phyloP scores from a whole-genome alignment of 2,888 invertebrate species.

The Drosophila prostipennis region DNA sequence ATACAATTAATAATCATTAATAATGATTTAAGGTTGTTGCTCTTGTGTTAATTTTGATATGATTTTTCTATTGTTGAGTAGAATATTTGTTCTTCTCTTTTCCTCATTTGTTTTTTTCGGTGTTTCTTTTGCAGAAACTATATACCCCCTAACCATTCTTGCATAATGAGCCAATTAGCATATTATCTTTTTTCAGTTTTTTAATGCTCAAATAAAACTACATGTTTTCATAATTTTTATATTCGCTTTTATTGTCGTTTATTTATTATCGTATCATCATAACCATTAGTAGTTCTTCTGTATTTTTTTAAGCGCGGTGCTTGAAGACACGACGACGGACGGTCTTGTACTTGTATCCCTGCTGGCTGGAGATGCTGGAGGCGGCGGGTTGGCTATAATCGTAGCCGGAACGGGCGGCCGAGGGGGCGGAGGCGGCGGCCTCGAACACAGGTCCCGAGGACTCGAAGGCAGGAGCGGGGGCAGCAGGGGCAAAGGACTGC shows the following conservation, averaged over 20 bases:
- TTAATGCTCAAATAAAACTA: conserved; percentile 14
- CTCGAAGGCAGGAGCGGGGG: conserved; percentile 56
- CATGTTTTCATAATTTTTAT: conserved; percentile 19
- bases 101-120: conserved; percentile 1
- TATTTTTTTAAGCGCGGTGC: conserved; percentile 59
- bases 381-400: conserved; percentile 47
- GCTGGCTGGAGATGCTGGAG: conserved; percentile 17
- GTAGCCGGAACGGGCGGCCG: conserved; percentile 54
- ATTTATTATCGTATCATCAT: conserved; percentile 5
- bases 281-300: background rate
- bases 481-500: conserved; percentile 38
- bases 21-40: conserved; percentile 15
- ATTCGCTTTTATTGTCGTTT: conserved; percentile 36
- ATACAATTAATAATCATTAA: conserved; percentile 11
- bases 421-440: conserved; percentile 59
- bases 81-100: background rate
- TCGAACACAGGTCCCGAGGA: conserved; percentile 44
- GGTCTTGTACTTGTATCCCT: conserved; percentile 68
- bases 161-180: conserved; percentile 4
- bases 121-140: conserved; percentile 5
- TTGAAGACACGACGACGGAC: conserved; percentile 69
- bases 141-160: conserved; percentile 2
- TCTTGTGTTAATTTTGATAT: background rate
- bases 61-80: background rate
- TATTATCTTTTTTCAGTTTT: conserved; percentile 14